Conservation (phyloP, 2,888 invertebrate genomes). For the Calameuta idolon region DNA sequence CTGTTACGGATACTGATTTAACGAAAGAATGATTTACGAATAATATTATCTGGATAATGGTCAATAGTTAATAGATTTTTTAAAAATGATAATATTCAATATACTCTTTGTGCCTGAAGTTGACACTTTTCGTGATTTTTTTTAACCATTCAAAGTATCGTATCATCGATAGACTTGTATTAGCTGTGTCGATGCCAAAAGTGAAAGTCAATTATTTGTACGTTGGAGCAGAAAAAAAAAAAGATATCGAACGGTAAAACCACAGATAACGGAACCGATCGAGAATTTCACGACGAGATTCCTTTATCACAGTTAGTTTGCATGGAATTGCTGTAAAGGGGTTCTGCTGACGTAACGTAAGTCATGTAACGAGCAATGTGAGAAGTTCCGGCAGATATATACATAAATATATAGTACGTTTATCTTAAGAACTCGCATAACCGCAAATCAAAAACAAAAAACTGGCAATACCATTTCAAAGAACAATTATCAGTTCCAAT, state of each 20-base stretch:
- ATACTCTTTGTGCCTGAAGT: neutral
- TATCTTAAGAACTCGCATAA: neutral
- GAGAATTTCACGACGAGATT: neutral
- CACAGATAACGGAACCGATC: neutral
- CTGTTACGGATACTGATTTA: neutral
- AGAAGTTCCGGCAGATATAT: neutral
- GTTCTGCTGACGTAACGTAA: neutral
- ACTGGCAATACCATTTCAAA: neutral
- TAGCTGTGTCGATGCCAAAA: neutral
- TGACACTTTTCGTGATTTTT: neutral
- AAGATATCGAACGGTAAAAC: neutral
- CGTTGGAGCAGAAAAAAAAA: conserved; percentile 1
- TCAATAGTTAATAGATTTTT: neutral
- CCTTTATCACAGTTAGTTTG: neutral
- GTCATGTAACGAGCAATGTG: neutral
- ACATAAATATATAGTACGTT: too few species aligned
- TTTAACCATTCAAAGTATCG: neutral
- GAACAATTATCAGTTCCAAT: neutral
- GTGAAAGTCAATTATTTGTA: conserved; percentile 12
- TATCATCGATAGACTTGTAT: neutral
- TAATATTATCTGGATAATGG: neutral
- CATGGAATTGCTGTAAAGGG: neutral
- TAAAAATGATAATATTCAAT: neutral
- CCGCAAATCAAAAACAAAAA: neutral
- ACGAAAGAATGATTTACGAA: neutral